Base-by-base conservation (phyloP, 2,888 invertebrate genomes). In the Mactromeris polynyma region DNA sequence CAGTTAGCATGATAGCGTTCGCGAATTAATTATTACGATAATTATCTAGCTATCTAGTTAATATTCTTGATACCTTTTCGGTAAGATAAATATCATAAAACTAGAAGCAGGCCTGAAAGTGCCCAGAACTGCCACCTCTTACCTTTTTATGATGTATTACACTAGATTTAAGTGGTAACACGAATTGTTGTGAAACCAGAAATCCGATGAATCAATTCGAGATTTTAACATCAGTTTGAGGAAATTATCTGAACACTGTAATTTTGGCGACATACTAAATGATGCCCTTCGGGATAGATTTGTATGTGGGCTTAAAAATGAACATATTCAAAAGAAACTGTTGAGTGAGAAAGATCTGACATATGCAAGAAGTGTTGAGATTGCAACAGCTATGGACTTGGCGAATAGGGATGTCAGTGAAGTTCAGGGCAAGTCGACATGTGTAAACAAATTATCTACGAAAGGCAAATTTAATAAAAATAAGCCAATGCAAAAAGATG, bases 221-320 rank as follows among this genome's bases (percentile, higher is more conserved):
- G 31, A 73, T 36, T 73, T 73, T 73, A 73, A 73, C 31, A 31
- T 73, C 14, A 73, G 31, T 36, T 36, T 86, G 19, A 80, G 86
- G 58, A 81, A 79, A n/a, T 46, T 86, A 1, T 31, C 83, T 21
- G 81, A 88, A 81, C 78, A 87, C 40, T 89, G 88, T 83, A 78
- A 78, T 21, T 90, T 89, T 78, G 79, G 86, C 11, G 69, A 42
- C 0, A 78, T 73, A 14, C 36, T 86, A 46, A 83, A 88, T 40
- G 51, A 88, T 6, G 84, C 82, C 19, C 73, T 86, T 26, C 36
- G 85, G 31, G 84, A 86, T 40, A 54, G 78, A 19, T 88, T 90
- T 46, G 90, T 86, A n/a, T 80, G 73, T 58, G 88, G 83, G 21
- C 46, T 64, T 26, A 54, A 31, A 31, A 78, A 83, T 42, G 79